phyloP scores from a whole-genome alignment of 2,113 vertebrate genomes.

The Egretta garzetta region DNA sequence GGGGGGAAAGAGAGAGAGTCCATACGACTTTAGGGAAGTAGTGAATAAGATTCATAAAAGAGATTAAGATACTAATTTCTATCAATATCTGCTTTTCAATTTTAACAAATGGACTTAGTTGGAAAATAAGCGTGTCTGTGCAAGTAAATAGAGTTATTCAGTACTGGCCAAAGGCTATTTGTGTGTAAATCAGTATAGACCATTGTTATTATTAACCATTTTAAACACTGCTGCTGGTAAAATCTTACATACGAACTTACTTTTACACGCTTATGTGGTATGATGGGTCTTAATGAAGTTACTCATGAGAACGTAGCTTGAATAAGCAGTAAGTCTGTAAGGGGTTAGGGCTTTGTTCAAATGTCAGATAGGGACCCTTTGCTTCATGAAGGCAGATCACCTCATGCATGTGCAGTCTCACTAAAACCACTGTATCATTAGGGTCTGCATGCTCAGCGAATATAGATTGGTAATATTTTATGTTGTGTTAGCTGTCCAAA shows the following conservation, averaged over 20 bases:
- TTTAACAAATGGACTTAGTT: not conserved
- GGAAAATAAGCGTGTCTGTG: not conserved
- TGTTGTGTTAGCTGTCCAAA: slow-evolving; percentile 4
- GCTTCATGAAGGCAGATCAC: not conserved
- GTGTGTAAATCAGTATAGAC: not conserved
- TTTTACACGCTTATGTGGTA: not conserved
- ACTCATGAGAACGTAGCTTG: not conserved
- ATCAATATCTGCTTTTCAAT: not conserved
- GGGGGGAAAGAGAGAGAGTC: not conserved
- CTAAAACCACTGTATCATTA: not conserved
- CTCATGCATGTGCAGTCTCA: not conserved
- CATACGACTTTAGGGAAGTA: not conserved
- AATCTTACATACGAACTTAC: not conserved
- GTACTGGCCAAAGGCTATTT: not conserved
- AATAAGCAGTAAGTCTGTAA: not conserved
- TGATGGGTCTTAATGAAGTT: not conserved
- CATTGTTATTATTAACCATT: not conserved
- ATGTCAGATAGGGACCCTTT: not conserved
- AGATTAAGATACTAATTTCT: not conserved
- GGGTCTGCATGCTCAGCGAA: not conserved
- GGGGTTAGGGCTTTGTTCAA: not conserved
- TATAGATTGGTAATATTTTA: slow-evolving; percentile 43
- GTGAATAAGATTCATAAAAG: not conserved
- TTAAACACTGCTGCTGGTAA: not conserved
- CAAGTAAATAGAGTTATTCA: not conserved